A percentile compares a stretch with the other conserved stretches of the same genome.
Conservation (phyloP, 2,797 vertebrate genomes). For the Paramormyrops hopkinsi region DNA sequence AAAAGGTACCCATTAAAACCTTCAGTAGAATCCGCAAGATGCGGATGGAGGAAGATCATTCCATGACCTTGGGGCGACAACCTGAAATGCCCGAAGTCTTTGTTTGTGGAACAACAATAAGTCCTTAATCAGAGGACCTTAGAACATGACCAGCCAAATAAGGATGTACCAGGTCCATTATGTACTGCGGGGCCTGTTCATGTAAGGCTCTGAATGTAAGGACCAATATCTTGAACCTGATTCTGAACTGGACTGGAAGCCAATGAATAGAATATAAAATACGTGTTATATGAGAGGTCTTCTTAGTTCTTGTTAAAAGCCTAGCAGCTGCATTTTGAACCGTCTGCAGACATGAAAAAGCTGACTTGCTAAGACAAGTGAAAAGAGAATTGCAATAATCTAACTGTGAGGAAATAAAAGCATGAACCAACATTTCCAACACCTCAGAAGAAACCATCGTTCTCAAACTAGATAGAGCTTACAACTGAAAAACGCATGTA, state of each 20-base stretch:
- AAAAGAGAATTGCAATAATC: no score
- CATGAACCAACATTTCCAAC: no score
- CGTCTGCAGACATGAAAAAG: background rate
- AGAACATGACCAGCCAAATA: background rate
- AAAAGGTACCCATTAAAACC: no score
- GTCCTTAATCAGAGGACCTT: background rate
- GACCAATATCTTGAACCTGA: background rate
- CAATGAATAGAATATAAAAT: background rate
- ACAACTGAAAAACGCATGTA: background rate
- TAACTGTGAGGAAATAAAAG: no score
- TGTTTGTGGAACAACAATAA: background rate
- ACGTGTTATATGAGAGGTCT: background rate
- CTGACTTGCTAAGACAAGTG: background rate
- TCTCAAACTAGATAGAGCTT: no score
- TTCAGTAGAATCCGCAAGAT: no score
- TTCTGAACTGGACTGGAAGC: background rate
- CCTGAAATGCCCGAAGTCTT: background rate
- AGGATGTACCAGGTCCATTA: background rate
- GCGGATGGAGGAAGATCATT: background rate
- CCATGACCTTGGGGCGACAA: background rate
- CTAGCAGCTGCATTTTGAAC: background rate
- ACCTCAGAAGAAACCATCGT: no score
- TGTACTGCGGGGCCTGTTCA: background rate
- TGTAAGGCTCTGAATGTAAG: background rate
- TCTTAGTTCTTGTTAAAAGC: background rate